Evolutionary conservation across 2,797 vertebrate genomes (phyloP).

Genomic region (Diceros bicornis): DNA sequence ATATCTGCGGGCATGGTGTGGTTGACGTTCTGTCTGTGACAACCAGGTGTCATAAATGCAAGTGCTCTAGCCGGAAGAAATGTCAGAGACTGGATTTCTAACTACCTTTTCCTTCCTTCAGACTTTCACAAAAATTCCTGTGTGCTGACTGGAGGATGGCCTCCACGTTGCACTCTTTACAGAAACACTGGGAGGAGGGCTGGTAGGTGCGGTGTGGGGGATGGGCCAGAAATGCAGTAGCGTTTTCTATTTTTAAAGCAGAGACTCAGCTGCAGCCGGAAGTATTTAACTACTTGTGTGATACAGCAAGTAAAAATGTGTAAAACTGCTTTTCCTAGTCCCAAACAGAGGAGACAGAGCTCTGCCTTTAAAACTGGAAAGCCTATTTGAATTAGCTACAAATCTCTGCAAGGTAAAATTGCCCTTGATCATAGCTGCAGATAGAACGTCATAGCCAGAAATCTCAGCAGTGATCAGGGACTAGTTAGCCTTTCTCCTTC

Average conservation of each 20-base stretch:
- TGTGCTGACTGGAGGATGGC: conserved; percentile 87
- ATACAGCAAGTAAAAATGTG: conserved; percentile 80
- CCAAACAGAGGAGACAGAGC: neutral
- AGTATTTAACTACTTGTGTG: conserved; percentile 89
- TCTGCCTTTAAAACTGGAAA: neutral
- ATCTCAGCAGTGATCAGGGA: neutral
- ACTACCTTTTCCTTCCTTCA: conserved; percentile 68
- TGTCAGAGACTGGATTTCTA: conserved; percentile 71
- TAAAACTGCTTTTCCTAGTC: conserved; percentile 48
- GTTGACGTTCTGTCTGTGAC: conserved; percentile 76
- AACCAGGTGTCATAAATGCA: conserved; percentile 81
- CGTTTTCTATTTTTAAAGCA: conserved; percentile 96
- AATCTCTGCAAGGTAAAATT: neutral
- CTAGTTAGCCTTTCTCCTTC: neutral
- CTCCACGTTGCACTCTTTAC: conserved; percentile 86
- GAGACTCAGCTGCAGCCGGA: conserved; percentile 88
- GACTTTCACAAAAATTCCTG: conserved; percentile 85
- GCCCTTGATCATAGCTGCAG: neutral
- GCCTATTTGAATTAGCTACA: neutral
- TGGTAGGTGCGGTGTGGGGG: conserved; percentile 88
- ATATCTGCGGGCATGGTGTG: conserved; percentile 90
- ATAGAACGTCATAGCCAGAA: neutral
- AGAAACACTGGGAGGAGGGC: conserved; percentile 84
- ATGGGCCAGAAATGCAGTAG: conserved; percentile 89
- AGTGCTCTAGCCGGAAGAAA: conserved; percentile 73